Conservation (phyloP, 2,797 vertebrate genomes). For the Pitangus sulphuratus region DNA sequence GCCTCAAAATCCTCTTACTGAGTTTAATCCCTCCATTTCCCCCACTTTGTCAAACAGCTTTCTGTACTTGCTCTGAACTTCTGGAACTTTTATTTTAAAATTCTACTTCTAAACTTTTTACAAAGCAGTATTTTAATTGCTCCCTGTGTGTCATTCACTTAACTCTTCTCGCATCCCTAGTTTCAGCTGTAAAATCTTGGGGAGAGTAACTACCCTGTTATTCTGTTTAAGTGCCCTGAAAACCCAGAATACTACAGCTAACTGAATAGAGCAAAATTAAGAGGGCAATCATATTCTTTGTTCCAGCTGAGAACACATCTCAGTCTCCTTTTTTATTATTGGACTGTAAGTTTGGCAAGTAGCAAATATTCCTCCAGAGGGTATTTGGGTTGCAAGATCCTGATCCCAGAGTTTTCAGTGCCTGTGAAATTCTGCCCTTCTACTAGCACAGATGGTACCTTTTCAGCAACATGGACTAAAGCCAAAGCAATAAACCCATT, state of each 20-base stretch:
- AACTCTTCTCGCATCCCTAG: neutral
- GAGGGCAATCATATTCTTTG: neutral
- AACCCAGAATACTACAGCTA: neutral
- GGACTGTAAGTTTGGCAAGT: neutral
- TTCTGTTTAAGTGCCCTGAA: neutral
- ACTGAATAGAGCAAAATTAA: neutral
- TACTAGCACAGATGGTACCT: neutral
- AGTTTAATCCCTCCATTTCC: conserved; percentile 32
- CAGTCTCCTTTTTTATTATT: neutral
- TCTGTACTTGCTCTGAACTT: conserved; percentile 25
- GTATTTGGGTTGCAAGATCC: neutral
- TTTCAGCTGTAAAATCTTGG: neutral
- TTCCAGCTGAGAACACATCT: neutral
- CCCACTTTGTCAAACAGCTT: conserved; percentile 4
- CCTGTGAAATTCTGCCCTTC: neutral
- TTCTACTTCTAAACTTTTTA: neutral
- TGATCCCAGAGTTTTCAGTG: neutral
- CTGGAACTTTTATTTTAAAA: conserved; percentile 34
- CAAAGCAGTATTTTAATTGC: conserved; percentile 33
- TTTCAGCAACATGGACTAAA: neutral
- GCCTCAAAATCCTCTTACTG: conserved; percentile 51
- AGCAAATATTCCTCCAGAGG: neutral
- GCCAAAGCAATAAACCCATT: neutral
- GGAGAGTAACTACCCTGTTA: neutral
- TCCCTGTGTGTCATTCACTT: neutral